Conservation (phyloP, 2,797 vertebrate species). For the Pipistrellus pygmaeus region DNA sequence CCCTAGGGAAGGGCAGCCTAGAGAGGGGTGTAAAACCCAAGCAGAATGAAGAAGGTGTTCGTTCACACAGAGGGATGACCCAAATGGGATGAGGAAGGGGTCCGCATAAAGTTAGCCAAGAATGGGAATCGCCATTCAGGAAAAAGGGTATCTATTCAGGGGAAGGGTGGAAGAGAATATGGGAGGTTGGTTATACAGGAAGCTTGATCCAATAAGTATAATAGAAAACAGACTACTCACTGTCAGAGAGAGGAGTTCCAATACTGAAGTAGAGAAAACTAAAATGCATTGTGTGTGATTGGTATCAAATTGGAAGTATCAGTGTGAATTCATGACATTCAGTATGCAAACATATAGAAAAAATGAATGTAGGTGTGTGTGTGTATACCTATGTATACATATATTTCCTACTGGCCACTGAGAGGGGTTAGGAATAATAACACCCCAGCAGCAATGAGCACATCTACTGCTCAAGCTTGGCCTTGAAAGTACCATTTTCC, state of each 20-base stretch:
- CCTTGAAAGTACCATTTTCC: constrained; percentile 31
- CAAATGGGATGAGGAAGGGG: neutral
- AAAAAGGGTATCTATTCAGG: neutral
- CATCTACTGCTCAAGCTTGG: neutral
- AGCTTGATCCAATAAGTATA: neutral
- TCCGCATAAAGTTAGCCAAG: neutral
- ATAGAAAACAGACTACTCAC: neutral
- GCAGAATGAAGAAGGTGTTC: neutral
- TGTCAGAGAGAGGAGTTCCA: neutral
- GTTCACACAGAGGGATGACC: neutral
- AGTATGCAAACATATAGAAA: neutral
- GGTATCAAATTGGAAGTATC: neutral
- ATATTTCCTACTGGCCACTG: neutral
- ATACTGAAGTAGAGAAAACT: neutral
- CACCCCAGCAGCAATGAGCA: neutral
- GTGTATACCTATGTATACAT: neutral
- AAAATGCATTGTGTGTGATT: neutral
- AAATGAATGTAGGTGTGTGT: neutral
- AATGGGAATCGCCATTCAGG: neutral
- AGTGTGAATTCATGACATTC: neutral
- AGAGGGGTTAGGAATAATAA: neutral
- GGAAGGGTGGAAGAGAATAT: neutral
- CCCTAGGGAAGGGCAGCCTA: neutral
- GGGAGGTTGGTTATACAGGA: neutral
- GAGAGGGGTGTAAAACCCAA: neutral